Conservation (phyloP, 2,888 invertebrate species). For the Drosophila parthenogenetica region DNA sequence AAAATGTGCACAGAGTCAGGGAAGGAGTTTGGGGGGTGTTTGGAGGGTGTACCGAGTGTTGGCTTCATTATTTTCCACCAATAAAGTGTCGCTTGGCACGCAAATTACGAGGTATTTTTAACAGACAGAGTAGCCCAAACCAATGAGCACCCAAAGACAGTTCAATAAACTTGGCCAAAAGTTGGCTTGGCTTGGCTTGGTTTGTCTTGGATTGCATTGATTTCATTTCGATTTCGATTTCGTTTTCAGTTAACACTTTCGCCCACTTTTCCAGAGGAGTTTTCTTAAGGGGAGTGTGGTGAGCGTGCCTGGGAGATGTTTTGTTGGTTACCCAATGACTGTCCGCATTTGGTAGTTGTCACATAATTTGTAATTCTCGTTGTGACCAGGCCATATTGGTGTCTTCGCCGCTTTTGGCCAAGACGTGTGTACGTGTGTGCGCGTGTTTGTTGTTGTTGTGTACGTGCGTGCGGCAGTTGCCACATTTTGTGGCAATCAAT, state of each 20-base stretch:
- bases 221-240: conserved; percentile 60
- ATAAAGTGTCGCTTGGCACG: conserved; percentile 75
- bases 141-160: conserved; percentile 45
- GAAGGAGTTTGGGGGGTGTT: conserved; percentile 5
- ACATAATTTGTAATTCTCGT: conserved; percentile 75
- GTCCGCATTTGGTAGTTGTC: conserved; percentile 61
- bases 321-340: conserved; percentile 64
- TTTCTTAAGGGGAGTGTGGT: conserved; percentile 1
- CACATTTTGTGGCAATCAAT: conserved; percentile 79
- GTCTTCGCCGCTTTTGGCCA: conserved; percentile 53
- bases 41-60: conserved; percentile 51
- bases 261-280: conserved; percentile 21
- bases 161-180: conserved; percentile 57
- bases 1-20: neutral
- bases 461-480: conserved; percentile 69
- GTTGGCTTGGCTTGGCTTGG: neutral
- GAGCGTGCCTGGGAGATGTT: neutral
- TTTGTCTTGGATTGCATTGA: conserved; percentile 41
- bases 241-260: conserved; percentile 53
- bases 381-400: conserved; percentile 62
- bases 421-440: conserved; percentile 53
- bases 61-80: conserved; percentile 63
- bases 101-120: conserved; percentile 40
- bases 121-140: conserved; percentile 20
- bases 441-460: neutral